Conservation (phyloP, 2,113 vertebrate genomes). For the Lophura nycthemera region DNA sequence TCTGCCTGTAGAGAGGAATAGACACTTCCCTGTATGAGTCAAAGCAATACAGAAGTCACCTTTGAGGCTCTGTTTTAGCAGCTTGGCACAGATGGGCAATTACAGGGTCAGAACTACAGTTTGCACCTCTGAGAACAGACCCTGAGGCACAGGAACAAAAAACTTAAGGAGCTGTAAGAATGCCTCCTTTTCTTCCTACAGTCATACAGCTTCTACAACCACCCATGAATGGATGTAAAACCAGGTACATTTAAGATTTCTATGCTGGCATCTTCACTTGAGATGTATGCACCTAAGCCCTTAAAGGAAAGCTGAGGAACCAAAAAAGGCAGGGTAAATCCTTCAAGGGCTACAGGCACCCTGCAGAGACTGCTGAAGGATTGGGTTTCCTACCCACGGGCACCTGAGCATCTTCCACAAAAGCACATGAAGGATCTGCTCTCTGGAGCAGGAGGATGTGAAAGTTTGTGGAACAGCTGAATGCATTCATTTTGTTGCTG, state of each 20-base stretch:
- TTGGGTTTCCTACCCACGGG: background rate
- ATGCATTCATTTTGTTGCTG: background rate
- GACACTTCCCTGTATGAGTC: background rate
- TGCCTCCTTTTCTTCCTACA: rapidly evolving
- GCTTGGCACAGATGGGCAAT: background rate
- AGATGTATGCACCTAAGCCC: background rate
- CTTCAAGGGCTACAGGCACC: background rate
- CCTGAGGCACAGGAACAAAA: background rate
- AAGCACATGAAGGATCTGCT: rapidly evolving
- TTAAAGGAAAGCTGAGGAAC: background rate
- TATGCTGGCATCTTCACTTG: background rate
- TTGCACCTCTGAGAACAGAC: background rate
- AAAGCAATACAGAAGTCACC: background rate
- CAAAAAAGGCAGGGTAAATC: background rate
- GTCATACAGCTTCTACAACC: background rate
- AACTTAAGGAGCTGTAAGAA: rapidly evolving
- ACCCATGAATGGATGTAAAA: rapidly evolving
- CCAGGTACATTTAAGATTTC: background rate
- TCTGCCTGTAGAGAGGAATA: background rate
- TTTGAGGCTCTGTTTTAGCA: background rate
- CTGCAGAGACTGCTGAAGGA: background rate
- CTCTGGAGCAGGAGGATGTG: background rate
- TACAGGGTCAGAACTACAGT: background rate
- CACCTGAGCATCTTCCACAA: background rate
- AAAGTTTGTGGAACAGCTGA: constrained; percentile 6